These are phyloP conservation scores for Meloe dianella DNA, from an alignment of 2,888 invertebrate genomes.

Conservation along the genomic window DNA sequence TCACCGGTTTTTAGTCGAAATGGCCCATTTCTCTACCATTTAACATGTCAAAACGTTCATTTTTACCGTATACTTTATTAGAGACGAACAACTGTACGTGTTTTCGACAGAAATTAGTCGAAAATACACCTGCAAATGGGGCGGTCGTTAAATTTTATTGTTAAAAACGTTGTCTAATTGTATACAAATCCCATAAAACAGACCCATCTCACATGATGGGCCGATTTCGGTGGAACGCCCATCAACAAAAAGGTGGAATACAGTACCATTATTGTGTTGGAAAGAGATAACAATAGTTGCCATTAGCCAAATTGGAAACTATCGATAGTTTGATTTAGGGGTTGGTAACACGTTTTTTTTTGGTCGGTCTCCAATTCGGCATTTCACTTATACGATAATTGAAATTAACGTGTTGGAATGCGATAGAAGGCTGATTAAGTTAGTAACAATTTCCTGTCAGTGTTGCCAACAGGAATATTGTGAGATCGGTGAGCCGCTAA, in stretches of 20 bases:
- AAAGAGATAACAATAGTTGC: conserved; percentile 37
- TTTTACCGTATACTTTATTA: background rate
- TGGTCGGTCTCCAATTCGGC: conserved; percentile 30
- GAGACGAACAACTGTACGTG: too few relatives aligned
- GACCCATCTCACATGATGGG: background rate
- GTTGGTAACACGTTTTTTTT: conserved; percentile 38
- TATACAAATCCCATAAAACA: background rate
- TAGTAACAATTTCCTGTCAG: conserved; percentile 26
- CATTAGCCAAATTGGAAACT: conserved; percentile 58
- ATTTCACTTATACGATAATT: conserved; percentile 35
- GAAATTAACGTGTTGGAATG: conserved; percentile 30
- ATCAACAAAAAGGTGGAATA: background rate
- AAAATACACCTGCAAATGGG: conserved; percentile 34
- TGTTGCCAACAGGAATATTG: conserved; percentile 15
- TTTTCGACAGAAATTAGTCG: conserved; percentile 40
- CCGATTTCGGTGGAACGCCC: background rate
- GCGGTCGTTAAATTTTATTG: conserved; percentile 42
- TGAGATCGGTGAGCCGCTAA: conserved; percentile 46
- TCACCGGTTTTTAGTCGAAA: too few relatives aligned
- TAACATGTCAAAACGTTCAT: background rate
- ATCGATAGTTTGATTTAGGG: conserved; percentile 52
- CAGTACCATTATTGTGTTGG: background rate
- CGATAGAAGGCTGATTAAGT: conserved; percentile 22
- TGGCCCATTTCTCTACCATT: too few relatives aligned
- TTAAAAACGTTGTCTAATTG: conserved; percentile 21